A percentile compares a stretch with the other conserved stretches of the same genome.
These are phyloP conservation scores for Corythoichthys haematopterus DNA, from an alignment of 2,113 vertebrate genomes.

Conservation along the genomic window DNA sequence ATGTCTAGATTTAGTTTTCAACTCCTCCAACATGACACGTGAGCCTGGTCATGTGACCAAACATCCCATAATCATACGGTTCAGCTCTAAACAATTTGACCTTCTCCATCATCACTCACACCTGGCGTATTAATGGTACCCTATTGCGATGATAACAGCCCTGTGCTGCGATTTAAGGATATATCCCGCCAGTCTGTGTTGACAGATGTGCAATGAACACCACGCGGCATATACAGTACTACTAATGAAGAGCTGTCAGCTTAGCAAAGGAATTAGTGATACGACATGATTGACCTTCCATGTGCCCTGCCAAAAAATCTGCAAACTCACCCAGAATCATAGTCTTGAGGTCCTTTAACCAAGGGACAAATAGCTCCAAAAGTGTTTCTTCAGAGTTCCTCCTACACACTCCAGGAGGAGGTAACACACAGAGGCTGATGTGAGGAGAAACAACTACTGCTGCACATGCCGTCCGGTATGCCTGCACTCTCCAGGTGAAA, in stretches of 20 bases:
- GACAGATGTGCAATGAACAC: slow-evolving; percentile 44
- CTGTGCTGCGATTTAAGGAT: slow-evolving; percentile 35
- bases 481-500: slow-evolving; percentile 71
- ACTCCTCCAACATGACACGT: slow-evolving; percentile 22
- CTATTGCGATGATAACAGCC: slow-evolving; percentile 38
- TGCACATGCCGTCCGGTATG: slow-evolving; percentile 62
- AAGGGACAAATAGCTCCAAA: slow-evolving; percentile 59
- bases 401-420: slow-evolving; percentile 52
- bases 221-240: slow-evolving; percentile 9
- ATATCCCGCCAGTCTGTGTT: slow-evolving; percentile 20
- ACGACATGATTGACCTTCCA: slow-evolving; percentile 39
- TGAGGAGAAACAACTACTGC: slow-evolving; percentile 52
- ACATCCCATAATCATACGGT: slow-evolving; percentile 46
- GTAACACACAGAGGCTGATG: slow-evolving; percentile 66
- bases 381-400: slow-evolving; percentile 56
- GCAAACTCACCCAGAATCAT: slow-evolving; percentile 78
- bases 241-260: slow-evolving; percentile 40
- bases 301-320: slow-evolving; percentile 4
- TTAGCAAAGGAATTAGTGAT: slow-evolving; percentile 54
- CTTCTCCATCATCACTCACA: slow-evolving; percentile 60
- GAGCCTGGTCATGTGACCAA: slow-evolving; percentile 59
- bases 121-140: slow-evolving; percentile 47
- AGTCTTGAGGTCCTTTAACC: slow-evolving; percentile 37
- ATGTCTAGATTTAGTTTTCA: neutral
- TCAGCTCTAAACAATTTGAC: slow-evolving; percentile 51